Conservation (phyloP, 2,113 vertebrate species). For the Balaeniceps rex region DNA sequence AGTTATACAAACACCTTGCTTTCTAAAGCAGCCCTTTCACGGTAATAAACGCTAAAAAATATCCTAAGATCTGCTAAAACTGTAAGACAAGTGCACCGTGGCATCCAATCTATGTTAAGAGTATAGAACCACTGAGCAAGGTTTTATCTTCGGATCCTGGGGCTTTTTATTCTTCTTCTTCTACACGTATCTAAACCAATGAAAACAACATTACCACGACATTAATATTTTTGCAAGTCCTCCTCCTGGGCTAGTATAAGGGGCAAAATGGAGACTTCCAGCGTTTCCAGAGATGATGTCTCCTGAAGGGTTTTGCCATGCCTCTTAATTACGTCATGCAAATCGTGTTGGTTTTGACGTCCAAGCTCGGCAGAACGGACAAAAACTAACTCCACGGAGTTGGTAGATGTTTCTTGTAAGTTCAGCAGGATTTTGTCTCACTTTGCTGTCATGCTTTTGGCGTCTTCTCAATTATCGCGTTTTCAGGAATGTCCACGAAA, state of each 20-base stretch:
- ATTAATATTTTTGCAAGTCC: neutral
- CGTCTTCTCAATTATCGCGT: fast-evolving
- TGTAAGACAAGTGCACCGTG: neutral
- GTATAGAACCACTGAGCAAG: neutral
- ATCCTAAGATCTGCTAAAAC: neutral
- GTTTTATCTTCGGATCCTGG: neutral
- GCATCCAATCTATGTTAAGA: neutral
- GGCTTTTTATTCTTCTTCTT: neutral
- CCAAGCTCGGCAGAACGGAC: fast-evolving
- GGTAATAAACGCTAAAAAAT: neutral
- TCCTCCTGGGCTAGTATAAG: neutral
- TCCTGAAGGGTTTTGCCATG: neutral
- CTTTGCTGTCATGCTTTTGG: neutral
- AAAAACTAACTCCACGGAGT: neutral
- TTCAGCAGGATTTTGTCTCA: neutral
- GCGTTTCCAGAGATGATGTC: neutral
- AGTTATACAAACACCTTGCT: neutral
- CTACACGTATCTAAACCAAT: neutral
- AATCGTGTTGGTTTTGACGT: neutral
- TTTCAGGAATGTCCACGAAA: neutral
- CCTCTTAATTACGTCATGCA: neutral
- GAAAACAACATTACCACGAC: neutral
- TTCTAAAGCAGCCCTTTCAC: neutral
- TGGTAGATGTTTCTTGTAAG: neutral
- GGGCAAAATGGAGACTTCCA: neutral